Conservation (phyloP, 2,113 vertebrate genomes). For the Oryctolagus cuniculus region DNA sequence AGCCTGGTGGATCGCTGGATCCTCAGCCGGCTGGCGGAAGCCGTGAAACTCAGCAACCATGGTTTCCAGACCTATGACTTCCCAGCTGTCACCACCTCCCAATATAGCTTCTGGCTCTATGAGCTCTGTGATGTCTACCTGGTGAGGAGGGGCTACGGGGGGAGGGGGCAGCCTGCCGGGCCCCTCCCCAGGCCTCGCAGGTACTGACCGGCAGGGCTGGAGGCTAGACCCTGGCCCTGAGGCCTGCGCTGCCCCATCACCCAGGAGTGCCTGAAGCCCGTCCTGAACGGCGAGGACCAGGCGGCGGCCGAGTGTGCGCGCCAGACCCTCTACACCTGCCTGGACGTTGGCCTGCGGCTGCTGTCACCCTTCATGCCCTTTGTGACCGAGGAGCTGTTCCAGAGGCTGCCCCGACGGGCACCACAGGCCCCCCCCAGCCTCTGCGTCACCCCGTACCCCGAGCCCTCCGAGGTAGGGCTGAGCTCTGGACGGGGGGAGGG, state of each 20-base stretch:
- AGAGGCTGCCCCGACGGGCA: slow-evolving; percentile 90
- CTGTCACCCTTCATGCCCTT: slow-evolving; percentile 95
- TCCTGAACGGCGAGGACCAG: slow-evolving; percentile 86
- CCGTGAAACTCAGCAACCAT: slow-evolving; percentile 88
- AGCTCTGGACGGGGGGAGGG: too few species aligned
- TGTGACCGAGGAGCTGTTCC: slow-evolving; percentile 94
- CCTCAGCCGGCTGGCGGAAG: slow-evolving; percentile 90
- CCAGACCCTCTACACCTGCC: slow-evolving; percentile 93
- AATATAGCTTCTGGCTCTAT: slow-evolving; percentile 97
- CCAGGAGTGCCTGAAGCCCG: slow-evolving; percentile 94
- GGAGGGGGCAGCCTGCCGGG: background rate
- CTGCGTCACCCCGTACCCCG: slow-evolving; percentile 91
- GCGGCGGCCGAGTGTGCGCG: slow-evolving; percentile 86
- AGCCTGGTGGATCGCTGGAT: slow-evolving; percentile 93
- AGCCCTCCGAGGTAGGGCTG: slow-evolving; percentile 87
- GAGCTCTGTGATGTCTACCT: slow-evolving; percentile 96
- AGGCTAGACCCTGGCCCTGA: background rate
- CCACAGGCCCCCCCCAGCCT: slow-evolving; percentile 89
- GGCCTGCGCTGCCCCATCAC: background rate
- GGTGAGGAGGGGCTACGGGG: slow-evolving; percentile 81
- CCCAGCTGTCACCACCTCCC: slow-evolving; percentile 90
- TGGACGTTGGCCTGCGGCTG: slow-evolving; percentile 92
- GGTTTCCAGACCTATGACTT: slow-evolving; percentile 94
- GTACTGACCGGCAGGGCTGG: background rate
- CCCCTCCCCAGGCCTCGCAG: background rate